A percentile compares a stretch with the other conserved stretches of the same genome.
These are phyloP conservation scores for Haemorhous mexicanus DNA, from an alignment of 2,113 vertebrate genomes.

Conservation along the genomic window DNA sequence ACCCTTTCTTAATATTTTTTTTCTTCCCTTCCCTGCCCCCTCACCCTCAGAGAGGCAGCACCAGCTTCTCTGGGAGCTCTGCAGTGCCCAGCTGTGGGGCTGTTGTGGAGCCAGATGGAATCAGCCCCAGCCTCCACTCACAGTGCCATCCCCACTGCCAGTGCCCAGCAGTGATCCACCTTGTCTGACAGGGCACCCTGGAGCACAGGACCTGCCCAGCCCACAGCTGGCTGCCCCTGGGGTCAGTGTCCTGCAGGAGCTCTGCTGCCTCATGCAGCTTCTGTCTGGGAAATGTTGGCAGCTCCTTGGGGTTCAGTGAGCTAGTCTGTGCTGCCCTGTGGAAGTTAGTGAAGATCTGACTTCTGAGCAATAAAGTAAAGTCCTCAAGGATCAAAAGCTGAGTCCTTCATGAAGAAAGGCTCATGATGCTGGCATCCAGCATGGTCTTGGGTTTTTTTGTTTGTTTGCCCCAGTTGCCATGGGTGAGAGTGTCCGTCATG, in stretches of 20 bases:
- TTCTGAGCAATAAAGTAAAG: too few relatives aligned
- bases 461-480: too few relatives aligned
- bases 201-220: not conserved
- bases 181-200: not conserved
- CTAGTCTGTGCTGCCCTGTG: not conserved
- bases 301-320: not conserved
- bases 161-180: too few relatives aligned
- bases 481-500: too few relatives aligned
- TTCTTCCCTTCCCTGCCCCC: not conserved
- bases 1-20: not conserved
- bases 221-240: not conserved
- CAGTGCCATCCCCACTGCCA: not conserved
- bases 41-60: too few relatives aligned
- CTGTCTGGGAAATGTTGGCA: not conserved
- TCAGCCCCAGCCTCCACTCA: too few relatives aligned
- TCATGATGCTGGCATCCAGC: too few relatives aligned
- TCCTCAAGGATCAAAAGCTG: too few relatives aligned
- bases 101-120: not conserved
- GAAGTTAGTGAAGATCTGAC: too few relatives aligned
- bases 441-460: too few relatives aligned
- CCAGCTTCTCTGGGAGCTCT: not conserved
- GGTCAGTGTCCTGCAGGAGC: not conserved
- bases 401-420: too few relatives aligned
- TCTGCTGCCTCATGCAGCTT: not conserved
- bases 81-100: not conserved